Evolutionary conservation across 2,888 invertebrate species (phyloP), one percentile per base, ranked within the genome.

Genomic region (Melieria omissa): DNA sequence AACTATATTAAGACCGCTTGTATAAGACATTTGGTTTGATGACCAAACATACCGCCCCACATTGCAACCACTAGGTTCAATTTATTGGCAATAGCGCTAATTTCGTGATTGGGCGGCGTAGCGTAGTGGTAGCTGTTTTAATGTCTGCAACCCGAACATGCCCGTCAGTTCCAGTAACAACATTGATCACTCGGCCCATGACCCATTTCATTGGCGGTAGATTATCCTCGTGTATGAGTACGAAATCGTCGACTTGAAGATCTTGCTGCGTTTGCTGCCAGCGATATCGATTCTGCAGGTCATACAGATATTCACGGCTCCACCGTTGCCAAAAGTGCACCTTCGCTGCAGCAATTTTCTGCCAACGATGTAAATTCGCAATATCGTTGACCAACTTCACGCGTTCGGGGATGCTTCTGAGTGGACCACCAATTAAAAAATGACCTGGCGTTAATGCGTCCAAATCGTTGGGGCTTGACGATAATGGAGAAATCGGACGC

Each of bases 381-480:
- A 62, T 45, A 42, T 73, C 68, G n/a, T 68, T 60, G 41, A 64
- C 64, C 52, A 58, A 41, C 44, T 70, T 70, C 42, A 57, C 71
- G 5, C 58, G 66, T 29, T 58, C 58, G 14, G 58, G 58, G 29
- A 58, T 41, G 4, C 58, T 16, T 41, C 41, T 58, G 5, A 58
- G 14, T 12, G 58, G 41, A 16, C 14, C 14, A 10, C 58, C 58
- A n/a, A 29, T 58, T 29, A 58, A 41, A 58, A 74, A 73, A 45
- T 73, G 72, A 4, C 67, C 73, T 4, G 74, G 65, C 8, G 76
- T 73, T 8, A 76, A 61, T 4, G 66, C 74, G 41, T 76, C 73
- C 0, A 60, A 12, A 61, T 76, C 73, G 62, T 68, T 75, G 10
- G 72, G 73, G 47, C 76, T 72, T 4, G 61, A 63, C 0, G 75